Percentiles rank a stretch among this genome's conserved stretches.
phyloP scores from a whole-genome alignment of 2,113 vertebrate species.

The Sinocyclocheilus anshuiensis region DNA sequence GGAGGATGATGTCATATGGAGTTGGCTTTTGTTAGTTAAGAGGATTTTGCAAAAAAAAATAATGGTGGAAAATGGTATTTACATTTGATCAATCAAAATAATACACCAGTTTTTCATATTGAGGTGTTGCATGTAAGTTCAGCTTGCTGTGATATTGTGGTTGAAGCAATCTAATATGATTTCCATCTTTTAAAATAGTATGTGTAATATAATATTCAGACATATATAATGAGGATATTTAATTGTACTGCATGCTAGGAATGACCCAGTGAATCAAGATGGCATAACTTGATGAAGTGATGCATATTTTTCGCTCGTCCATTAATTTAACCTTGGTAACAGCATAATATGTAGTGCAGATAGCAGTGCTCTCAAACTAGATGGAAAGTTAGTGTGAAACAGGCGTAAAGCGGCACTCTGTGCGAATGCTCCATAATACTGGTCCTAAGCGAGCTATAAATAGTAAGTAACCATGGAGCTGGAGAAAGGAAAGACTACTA shows the following conservation, averaged over 20 bases:
- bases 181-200: not conserved
- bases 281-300: not conserved
- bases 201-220: not conserved
- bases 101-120: not conserved
- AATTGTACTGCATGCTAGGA: not conserved
- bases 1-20: not conserved
- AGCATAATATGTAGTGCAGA: too few species aligned
- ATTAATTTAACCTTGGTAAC: not conserved
- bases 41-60: too few species aligned
- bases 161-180: not conserved
- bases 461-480: constrained; percentile 12
- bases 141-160: not conserved
- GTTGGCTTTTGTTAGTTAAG: not conserved
- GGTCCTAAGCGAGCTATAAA: constrained; percentile 22
- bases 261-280: not conserved
- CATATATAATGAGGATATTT: not conserved
- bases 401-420: not conserved
- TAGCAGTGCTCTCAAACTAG: not conserved
- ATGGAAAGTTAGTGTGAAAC: not conserved
- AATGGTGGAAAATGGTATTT: too few species aligned
- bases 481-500: not conserved
- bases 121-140: not conserved
- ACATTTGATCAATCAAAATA: too few species aligned
- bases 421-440: not conserved
- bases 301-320: not conserved